Evolutionary conservation across 2,797 vertebrate species (phyloP).

Genomic region (Knipowitschia caucasica): DNA sequence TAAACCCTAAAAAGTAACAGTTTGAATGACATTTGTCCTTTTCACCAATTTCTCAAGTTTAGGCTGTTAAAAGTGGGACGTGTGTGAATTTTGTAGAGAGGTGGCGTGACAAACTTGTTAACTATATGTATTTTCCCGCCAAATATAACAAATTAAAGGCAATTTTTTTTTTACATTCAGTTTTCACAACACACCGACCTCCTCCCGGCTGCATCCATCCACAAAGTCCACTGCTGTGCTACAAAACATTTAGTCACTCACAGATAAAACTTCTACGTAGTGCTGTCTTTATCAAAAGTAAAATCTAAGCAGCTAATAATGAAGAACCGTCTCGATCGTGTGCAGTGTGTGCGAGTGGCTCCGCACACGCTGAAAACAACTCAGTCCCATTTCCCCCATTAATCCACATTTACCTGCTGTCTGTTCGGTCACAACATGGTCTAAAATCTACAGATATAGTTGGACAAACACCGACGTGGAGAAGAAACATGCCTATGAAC

Average conservation of each 20-base stretch:
- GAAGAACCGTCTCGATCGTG: slow-evolving; percentile 47
- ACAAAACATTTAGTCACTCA: slow-evolving; percentile 66
- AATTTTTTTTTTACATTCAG: too few species aligned
- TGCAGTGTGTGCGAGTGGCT: slow-evolving; percentile 51
- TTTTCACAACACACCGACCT: too few species aligned
- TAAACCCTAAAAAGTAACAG: slow-evolving; percentile 43
- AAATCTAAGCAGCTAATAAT: slow-evolving; percentile 52
- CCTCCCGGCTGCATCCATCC: slow-evolving; percentile 56
- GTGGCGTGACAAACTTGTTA: too few species aligned
- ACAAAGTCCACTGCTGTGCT: slow-evolving; percentile 63
- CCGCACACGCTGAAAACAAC: slow-evolving; percentile 24
- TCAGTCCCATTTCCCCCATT: slow-evolving; percentile 36
- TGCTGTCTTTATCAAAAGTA: slow-evolving; percentile 61
- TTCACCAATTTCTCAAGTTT: too few species aligned
- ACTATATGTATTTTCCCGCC: too few species aligned
- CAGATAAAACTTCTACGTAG: slow-evolving; percentile 57
- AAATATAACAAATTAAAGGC: too few species aligned
- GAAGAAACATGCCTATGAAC: slow-evolving; percentile 72
- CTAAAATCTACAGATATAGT: slow-evolving; percentile 61
- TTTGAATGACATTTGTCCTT: slow-evolving; percentile 43
- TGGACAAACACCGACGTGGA: slow-evolving; percentile 58
- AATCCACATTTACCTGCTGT: slow-evolving; percentile 57
- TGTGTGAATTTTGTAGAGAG: too few species aligned
- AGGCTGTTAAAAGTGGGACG: too few species aligned
- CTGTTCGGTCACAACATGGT: slow-evolving; percentile 48